Evolutionary conservation across 2,113 vertebrate species (phyloP), one percentile per base, ranked within the genome.

Genomic region (Myiozetetes cayanensis): DNA sequence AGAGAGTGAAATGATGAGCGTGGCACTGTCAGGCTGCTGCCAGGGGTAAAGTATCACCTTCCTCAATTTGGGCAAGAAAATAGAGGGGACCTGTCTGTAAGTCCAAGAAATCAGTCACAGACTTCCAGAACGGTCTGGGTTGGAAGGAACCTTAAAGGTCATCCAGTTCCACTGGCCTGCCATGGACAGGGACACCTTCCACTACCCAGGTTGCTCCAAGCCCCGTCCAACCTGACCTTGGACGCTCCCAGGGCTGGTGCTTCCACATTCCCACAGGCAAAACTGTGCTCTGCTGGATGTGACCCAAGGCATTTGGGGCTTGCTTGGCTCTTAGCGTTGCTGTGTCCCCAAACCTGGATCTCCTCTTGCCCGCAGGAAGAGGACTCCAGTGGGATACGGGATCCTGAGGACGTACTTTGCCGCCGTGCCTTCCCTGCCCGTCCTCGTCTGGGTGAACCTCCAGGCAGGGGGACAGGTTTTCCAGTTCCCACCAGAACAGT

Each of bases 361-460:
- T 91, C 24, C 55, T 92, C 53, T 87, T 76, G 90, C 79, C 96
- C 76, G 10, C 93, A 99, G 99, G 41, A 98, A 97, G 58, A 99
- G 97, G 14, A 99, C 99, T 43, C 99, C 99, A 4, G 98, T 98
- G 12, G 99, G 98, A 17, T 96, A 91, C 47, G 97, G 97, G 2
- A 89, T 99, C 74, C 95, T 99, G 91, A 98, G 97, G 83, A 96
- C 89, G 0, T 98, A 99, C 81, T 98, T 99, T 65, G 96, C 98
- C 28, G 89, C 78, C 8, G 27, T 97, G 10, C 99, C 99, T 47
- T 96, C 97, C 0, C 96, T 99, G 55, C 99, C 99, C 15, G 87
- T 98, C 30, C 97, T 99, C 79, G 79, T 99, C 74, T 98, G 99
- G 94, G 98, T 99, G 50, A 97, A 98, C 94, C 95, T 99, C 91